Evolutionary conservation across 2,888 invertebrate species (phyloP).

Genomic region (Folsomia candida): DNA sequence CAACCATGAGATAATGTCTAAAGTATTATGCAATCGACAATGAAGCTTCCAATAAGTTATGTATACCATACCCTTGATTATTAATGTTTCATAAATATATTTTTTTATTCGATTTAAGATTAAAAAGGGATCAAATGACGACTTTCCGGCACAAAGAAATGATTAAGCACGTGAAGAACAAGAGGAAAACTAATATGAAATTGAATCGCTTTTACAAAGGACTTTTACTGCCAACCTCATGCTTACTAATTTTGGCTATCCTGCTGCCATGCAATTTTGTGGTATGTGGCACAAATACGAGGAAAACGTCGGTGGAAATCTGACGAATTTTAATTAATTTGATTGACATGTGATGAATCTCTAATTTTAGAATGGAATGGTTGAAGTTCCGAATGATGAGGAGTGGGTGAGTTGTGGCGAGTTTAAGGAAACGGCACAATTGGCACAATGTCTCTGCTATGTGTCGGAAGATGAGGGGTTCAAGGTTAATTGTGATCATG

Average conservation of each 20-base stretch:
- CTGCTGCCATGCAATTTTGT: not conserved
- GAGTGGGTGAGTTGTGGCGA: constrained; percentile 44
- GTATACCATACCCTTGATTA: no score
- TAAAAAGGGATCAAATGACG: not conserved
- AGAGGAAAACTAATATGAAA: not conserved
- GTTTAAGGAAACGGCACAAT: constrained; percentile 36
- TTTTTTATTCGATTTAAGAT: no score
- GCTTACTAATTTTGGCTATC: not conserved
- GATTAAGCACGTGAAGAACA: no score
- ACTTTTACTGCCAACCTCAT: not conserved
- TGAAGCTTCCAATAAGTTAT: no score
- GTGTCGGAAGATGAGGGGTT: constrained; percentile 45
- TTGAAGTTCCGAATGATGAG: constrained; percentile 42
- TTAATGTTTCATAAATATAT: no score
- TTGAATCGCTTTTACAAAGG: no score
- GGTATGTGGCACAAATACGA: not conserved
- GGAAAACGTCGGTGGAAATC: not conserved
- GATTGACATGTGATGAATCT: no score
- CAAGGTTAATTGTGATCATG: constrained; percentile 66
- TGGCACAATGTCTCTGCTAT: constrained; percentile 46
- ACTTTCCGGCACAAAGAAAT: not conserved
- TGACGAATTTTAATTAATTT: not conserved
- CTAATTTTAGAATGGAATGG: constrained; percentile 13
- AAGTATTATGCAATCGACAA: no score
- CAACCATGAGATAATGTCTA: no score